Evolutionary conservation across 2,797 vertebrate species (phyloP), one percentile per base, ranked within the genome.

Genomic region (Toxotes lorentzi): DNA sequence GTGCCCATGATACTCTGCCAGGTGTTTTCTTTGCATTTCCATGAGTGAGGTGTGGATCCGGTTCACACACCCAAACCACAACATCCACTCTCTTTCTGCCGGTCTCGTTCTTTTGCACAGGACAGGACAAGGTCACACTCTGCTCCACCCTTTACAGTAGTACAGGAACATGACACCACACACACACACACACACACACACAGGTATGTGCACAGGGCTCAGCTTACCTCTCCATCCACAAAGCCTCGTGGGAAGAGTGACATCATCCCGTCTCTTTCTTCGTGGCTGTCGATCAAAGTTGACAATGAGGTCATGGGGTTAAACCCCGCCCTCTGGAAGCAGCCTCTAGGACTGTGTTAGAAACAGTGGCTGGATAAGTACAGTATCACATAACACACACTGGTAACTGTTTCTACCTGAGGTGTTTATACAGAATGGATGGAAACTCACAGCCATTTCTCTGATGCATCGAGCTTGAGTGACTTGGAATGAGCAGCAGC

Each of bases 171-270:
- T 70, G 89, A 93, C 84, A 86, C 89, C 64, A 82, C 78, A 69
- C 68, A 76, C 64, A 68, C 72, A 71, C 56, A 65, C 35, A 57
- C 56, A 76, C 82, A 72, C 71, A 79, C 58, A 81, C 8, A 69
- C 86, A 84, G 72, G 61, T 81, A 81, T 21, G 27, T 30, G 48
- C 85, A 41, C 75, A 40, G 59, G 61, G 70, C 56, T 93, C 85
- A 17, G 64, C 57, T 94, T 92, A 89, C 91, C 53, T 72, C 79
- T 71, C 32, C 69, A 7, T 75, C 73, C 73, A 83, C 76, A 87
- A 79, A 90, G 81, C 84, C 86, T 88, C 61, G 75, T 89, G 88
- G 86, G 88, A 91, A 89, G 70, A 79, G 73, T 93, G 92, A 93
- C 92, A 89, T 93, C 90, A 92, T 79, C 73, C 45, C 43, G 7